Evolutionary conservation across 2,797 vertebrate species (phyloP), one percentile per base, ranked within the genome.

Genomic region (Sardinella longiceps): DNA sequence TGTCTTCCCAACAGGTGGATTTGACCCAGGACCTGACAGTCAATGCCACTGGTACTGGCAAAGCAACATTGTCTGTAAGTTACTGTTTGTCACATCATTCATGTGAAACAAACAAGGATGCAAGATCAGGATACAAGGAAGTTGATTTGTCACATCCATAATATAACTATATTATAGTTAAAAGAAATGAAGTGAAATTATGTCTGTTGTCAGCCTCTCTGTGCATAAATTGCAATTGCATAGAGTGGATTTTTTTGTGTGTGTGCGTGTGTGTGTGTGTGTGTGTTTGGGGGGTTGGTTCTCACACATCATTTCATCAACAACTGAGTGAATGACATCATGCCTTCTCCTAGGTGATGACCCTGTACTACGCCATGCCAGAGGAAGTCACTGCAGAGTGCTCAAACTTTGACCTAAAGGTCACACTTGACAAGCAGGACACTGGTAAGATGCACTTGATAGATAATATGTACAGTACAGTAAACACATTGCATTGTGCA

Each of bases 331-430:
- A 48, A 10, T 10, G 11, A 48, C 12, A n/a, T 58, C 1, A 80
- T 12, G 81, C 28, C 53, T 0, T 84, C 39, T 87, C 60, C 80
- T 87, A 96, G 95, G 92, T 97, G 87, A 94, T 97, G 85, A 96
- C 96, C 0, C 1, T 95, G 84, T 97, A 97, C 89, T 94, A 97
- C 0, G 94, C 96, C 88, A 90, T 94, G 39, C 84, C 93, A 39
- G 94, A 91, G 0, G 90, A 94, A 0, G 88, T 82, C 46, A 88
- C 88, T 14, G 91, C 88, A 2, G 88, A 94, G 0, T 97, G 97
- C 86, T 89, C 94, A 82, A 96, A 80, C 0, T 98, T 97, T 0
- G 53, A 94, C 43, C 39, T 98, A 56, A 45, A 0, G 0, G 95
- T 97, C 70, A 0, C 81, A 0, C 89, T 96, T 88, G 91, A 91